These are phyloP conservation scores for Dysmachus trigonus DNA, from an alignment of 2,888 invertebrate species.

Conservation along the genomic window DNA sequence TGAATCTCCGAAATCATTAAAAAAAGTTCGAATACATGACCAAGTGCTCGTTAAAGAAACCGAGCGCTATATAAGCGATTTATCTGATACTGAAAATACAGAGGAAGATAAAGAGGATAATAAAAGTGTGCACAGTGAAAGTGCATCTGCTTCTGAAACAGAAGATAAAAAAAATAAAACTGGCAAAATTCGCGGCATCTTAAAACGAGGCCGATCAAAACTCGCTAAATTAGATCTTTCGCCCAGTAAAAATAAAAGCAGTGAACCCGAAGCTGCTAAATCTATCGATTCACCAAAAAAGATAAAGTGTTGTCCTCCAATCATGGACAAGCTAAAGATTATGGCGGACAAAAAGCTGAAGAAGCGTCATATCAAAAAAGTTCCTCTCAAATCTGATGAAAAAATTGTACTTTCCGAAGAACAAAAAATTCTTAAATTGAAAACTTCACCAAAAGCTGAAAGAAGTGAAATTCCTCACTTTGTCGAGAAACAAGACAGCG, in stretches of 20 bases:
- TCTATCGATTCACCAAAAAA: slow-evolving; percentile 64
- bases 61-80: slow-evolving; percentile 62
- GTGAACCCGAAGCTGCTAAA: not conserved
- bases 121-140: slow-evolving; percentile 54
- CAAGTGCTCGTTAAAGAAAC: slow-evolving; percentile 63
- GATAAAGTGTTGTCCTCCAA: slow-evolving; percentile 68
- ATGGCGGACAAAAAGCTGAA: slow-evolving; percentile 71
- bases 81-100: slow-evolving; percentile 59
- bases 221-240: not conserved
- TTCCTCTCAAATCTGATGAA: slow-evolving; percentile 63
- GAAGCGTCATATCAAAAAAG: slow-evolving; percentile 64
- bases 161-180: slow-evolving; percentile 58
- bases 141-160: slow-evolving; percentile 61
- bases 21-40: slow-evolving; percentile 64
- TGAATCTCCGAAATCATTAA: slow-evolving; percentile 63
- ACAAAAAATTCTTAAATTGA: slow-evolving; percentile 70
- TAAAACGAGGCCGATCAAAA: slow-evolving; percentile 63
- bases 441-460: slow-evolving; percentile 71
- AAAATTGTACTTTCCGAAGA: slow-evolving; percentile 65
- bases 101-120: slow-evolving; percentile 54
- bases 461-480: slow-evolving; percentile 65
- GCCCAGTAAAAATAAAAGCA: not conserved
- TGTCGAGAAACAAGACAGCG: slow-evolving; percentile 64
- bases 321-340: slow-evolving; percentile 73
- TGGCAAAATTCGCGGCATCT: slow-evolving; percentile 65